Evolutionary conservation across 2,888 invertebrate genomes (phyloP).

Genomic region (Drosophila rellima): DNA sequence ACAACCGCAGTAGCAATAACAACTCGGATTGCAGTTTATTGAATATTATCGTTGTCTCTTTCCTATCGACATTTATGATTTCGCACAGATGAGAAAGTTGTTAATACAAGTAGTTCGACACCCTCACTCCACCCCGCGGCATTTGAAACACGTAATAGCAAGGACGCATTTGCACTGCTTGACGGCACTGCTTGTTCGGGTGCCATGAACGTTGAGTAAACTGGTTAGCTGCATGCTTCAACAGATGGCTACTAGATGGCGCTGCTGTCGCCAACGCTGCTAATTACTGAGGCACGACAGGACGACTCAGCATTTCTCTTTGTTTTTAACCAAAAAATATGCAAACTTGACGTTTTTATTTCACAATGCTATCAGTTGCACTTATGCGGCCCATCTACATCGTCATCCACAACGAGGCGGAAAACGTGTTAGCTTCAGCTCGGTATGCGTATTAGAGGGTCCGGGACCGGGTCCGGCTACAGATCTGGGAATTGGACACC

Average conservation of each 20-base stretch:
- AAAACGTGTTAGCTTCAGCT: conserved; percentile 38
- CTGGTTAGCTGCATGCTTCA: conserved; percentile 17
- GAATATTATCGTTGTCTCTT: conserved; percentile 16
- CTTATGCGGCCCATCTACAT: conserved; percentile 24
- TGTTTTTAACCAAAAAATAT: conserved; percentile 12
- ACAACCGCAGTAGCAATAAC: neutral
- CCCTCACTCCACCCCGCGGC: conserved; percentile 10
- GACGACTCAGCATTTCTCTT: conserved; percentile 5
- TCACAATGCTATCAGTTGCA: conserved; percentile 34
- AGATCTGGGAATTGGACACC: conserved; percentile 48
- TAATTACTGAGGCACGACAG: conserved; percentile 33
- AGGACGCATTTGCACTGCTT: conserved; percentile 73
- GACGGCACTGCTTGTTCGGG: conserved; percentile 44
- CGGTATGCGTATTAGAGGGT: conserved; percentile 19
- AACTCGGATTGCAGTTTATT: conserved; percentile 3
- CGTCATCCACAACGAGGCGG: neutral
- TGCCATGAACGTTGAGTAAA: neutral
- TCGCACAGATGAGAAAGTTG: conserved; percentile 16
- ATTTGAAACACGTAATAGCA: conserved; percentile 31
- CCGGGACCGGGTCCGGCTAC: conserved; percentile 26
- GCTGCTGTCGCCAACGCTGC: conserved; percentile 26
- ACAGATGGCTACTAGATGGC: conserved; percentile 53
- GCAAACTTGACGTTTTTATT: conserved; percentile 30
- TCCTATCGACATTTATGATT: conserved; percentile 19
- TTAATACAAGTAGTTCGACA: conserved; percentile 1